Conservation (phyloP, 2,888 invertebrate species). For the Amphipoea oculea region DNA sequence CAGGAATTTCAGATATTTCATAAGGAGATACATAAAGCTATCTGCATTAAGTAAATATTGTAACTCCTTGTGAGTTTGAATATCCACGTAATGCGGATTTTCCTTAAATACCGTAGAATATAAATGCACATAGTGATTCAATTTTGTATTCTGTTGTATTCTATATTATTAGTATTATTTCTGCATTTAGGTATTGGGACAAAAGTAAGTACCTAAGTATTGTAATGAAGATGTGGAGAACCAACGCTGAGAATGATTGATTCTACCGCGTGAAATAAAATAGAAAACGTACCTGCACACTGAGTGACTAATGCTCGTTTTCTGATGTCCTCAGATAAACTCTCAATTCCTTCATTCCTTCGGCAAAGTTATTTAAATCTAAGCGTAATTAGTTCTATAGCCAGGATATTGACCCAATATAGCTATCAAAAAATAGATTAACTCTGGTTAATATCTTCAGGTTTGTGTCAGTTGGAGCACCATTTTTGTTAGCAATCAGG, state of each 20-base stretch:
- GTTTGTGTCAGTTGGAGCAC: neutral
- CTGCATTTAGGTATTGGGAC: neutral
- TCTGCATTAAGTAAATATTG: neutral
- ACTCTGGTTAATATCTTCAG: neutral
- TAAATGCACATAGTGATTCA: neutral
- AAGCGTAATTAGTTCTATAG: neutral
- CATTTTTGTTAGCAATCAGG: neutral
- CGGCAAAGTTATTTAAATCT: neutral
- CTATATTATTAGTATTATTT: too few species aligned
- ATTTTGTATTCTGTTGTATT: neutral
- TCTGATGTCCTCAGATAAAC: neutral
- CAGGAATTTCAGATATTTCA: constrained; percentile 25
- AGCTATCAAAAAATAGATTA: neutral
- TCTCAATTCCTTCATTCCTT: too few species aligned
- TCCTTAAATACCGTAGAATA: neutral
- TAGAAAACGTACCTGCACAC: neutral
- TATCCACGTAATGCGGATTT: neutral
- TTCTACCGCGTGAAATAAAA: neutral
- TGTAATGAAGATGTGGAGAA: neutral
- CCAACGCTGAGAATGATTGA: neutral
- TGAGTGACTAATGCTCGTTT: neutral
- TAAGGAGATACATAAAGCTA: neutral
- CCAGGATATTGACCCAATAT: neutral
- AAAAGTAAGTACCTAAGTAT: neutral
- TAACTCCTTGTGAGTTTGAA: neutral